Evolutionary conservation across 2,797 vertebrate genomes (phyloP), one percentile per base, ranked within the genome.

Genomic region (Poeciliopsis infans): DNA sequence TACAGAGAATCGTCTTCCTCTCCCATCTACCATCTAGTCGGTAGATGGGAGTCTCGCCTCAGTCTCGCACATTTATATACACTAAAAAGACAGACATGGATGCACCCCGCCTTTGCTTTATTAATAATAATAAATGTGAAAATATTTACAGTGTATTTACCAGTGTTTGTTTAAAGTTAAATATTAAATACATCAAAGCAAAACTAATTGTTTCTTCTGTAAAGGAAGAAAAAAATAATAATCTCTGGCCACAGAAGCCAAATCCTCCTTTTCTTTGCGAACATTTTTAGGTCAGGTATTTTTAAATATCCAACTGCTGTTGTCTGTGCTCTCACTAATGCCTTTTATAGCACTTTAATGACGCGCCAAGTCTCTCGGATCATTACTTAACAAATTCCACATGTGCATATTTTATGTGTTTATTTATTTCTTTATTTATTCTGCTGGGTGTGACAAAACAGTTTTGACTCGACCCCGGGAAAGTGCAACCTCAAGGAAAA

Each of bases 221-320:
- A 66, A 83, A 69, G 11, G 82, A 79, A 85, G 0, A 57, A 79
- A 77, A 77, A 80, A 78, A 78, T 74, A 81, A 78, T 81, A 80
- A 89, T 81, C 86, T 83, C 85, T 81, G 70, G 76, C 84, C 78
- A 84, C n/a, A 51, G 7, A 78, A 70, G 51, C 71, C n/a, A 41
- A 76, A 81, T 83, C 36, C 36, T 68, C 36, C 18, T 66, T 10
- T 31, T 89, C 85, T 79, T 70, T 73, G 75, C 7, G 51, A 51
- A 79, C 64, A 83, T 90, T 86, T 91, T 88, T 87, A 89, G 91
- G 90, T 90, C 89, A 90, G 90, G 79, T 80, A 84, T 88, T 81
- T 87, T 76, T 74, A 78, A 69, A 68, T 28, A 79, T 49, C 41
- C 77, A 87, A 83, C 83, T 80, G 77, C 79, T 72, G 49, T 51